Evolutionary conservation across 2,888 invertebrate species (phyloP), one percentile per base, ranked within the genome.

Genomic region (Incurvaria masculella): DNA sequence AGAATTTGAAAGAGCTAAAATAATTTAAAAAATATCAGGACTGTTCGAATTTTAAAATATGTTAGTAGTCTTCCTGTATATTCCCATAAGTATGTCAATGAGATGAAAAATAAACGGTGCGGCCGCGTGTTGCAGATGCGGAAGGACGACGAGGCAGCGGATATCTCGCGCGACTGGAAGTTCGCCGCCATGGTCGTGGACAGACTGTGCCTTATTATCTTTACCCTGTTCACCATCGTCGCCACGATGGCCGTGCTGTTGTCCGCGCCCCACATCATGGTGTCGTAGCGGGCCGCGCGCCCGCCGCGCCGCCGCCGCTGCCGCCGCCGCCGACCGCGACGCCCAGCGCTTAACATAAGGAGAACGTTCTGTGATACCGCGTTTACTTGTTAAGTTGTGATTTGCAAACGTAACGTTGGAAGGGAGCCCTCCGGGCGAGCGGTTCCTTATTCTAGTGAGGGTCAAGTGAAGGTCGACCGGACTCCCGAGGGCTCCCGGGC

Each of bases 161-260:
- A 93, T 79, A 85, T 95, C 74, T 90, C 94, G 76, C 92, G 93
- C 83, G 96, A 97, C 88, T 97, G 97, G 97, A 96, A 96, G 84
- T 97, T 97, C 83, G 97, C 97, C 79, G 97, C 97, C 80, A 96
- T 97, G 94, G 97, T 97, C 82, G 94, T 97, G 83, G 97, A 97
- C 88, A 90, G 97, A 86, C 88, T 97, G 87, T 97, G 97, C 90
- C 92, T 97, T 88, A 94, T 96, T 86, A 90, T 96, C 85, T 97
- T 97, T 89, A 94, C 95, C 82, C 87, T 94, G 83, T 95, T 95
- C 88, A 95, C 95, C 82, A 92, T 94, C 85, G 88, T 94, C 81
- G 94, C 94, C 80, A 94, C 95, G 79, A 89, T 94, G 83, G 94
- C 94, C 83, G 94, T 95, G 84, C 88, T 96, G 78, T 88, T 94